Base-by-base conservation (phyloP, 1,140 invertebrate genomes). In the Dreissena rostriformis region DNA sequence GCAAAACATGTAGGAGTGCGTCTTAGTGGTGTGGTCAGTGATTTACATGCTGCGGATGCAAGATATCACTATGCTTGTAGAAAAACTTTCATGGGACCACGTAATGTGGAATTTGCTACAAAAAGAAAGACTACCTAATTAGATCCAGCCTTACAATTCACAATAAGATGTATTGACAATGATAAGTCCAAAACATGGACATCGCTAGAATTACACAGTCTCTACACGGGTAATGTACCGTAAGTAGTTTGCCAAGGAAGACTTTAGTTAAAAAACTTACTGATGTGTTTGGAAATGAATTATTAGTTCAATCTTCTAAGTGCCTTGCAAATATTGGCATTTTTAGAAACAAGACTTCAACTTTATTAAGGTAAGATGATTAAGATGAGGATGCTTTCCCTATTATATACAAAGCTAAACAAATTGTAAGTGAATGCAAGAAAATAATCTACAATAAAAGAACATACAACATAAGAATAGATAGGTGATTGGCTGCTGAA, bases 1-100 rank as follows among this genome's bases (percentile, higher is more conserved):
- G 0, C 79, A 63, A 0, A 6, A 15, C 24, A 73, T 17, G 71
- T 82, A 12, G n/a, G 28, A 26, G 12, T 24, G 7, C 68, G 79
- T 24, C 12, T 82, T 10, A 17, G 19, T 15, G 72, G 81, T n/a
- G 72, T 72, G 2, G 24, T 83, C 4, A 83, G 81, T 68, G 81
- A 75, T 53, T 57, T 83, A 29, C 81, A 83, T 67, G 81, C 81
- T 28, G 81, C 63, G 19, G 81, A 83, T 68, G 81, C 65, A 24
- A 24, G 81, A 67, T 83, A 83, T 49, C 81, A 83, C 75, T 57
- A 17, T 22, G 81, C 67, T 52, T 83, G 81, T 51, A 51, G 28
- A n/a, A 68, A 26, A 15, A 75, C 10, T 7, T 83, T 83, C 28
- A 67, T 75, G 71, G 24, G 24, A 14, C 22, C 17, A 22, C 14